These are phyloP conservation scores for Micoletzkya japonica DNA, from an alignment of 2,888 invertebrate species.

Conservation along the genomic window DNA sequence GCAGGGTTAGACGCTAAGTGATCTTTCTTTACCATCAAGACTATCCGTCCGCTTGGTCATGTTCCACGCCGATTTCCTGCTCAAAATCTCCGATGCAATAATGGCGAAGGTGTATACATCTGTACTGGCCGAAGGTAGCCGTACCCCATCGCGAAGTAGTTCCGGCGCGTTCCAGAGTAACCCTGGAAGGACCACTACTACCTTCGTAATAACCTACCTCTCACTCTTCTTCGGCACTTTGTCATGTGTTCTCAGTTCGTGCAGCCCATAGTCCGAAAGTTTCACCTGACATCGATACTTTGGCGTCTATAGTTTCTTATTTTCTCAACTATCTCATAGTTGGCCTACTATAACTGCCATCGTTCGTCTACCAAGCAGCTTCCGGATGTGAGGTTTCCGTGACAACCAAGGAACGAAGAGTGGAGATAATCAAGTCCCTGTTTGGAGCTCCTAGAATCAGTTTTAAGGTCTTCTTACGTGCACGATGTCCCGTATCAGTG, in stretches of 20 bases:
- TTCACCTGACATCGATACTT: conserved; percentile 26
- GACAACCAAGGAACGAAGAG: conserved; percentile 19
- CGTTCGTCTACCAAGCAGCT: conserved; percentile 19
- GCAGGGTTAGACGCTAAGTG: too few relatives aligned
- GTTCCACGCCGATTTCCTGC: conserved; percentile 1
- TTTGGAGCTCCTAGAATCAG: too few relatives aligned
- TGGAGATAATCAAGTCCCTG: conserved; percentile 25
- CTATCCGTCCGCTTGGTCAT: not conserved
- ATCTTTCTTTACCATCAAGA: conserved; percentile 26
- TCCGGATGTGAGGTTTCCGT: conserved; percentile 17
- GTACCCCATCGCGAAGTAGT: not conserved
- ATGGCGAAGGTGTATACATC: conserved; percentile 26
- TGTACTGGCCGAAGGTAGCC: not conserved
- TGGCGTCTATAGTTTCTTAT: not conserved
- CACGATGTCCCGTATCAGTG: conserved; percentile 26
- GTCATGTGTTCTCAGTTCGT: not conserved
- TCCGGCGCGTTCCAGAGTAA: conserved; percentile 16
- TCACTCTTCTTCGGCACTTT: conserved; percentile 14
- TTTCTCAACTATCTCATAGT: too few relatives aligned
- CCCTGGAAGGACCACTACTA: not conserved
- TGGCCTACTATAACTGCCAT: too few relatives aligned
- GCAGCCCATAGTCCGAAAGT: conserved; percentile 25
- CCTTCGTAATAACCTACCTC: too few relatives aligned
- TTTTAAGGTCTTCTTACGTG: conserved; percentile 6
- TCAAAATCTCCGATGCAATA: conserved; percentile 22